These are phyloP conservation scores for Aporophyla nigra DNA, from an alignment of 2,888 invertebrate species.

Conservation along the genomic window DNA sequence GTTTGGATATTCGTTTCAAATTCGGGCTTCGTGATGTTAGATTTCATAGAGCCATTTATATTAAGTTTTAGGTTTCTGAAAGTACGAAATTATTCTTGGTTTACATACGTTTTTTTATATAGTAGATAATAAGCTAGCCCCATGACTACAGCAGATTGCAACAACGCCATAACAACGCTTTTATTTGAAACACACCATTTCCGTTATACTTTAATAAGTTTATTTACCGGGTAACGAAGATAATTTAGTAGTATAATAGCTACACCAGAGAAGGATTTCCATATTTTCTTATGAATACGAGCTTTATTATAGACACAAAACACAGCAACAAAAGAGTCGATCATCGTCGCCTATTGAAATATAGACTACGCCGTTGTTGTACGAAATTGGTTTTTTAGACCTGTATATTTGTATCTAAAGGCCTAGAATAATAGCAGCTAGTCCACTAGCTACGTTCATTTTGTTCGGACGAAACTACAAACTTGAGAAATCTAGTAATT, in stretches of 20 bases:
- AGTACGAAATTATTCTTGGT: not conserved
- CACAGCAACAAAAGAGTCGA: not conserved
- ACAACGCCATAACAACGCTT: not conserved
- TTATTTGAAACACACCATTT: not conserved
- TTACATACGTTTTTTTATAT: not conserved
- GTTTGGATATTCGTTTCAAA: not conserved
- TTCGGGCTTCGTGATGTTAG: not conserved
- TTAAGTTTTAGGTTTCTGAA: not conserved
- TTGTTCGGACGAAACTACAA: too few species aligned
- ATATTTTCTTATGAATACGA: conserved; percentile 6
- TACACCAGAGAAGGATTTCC: not conserved
- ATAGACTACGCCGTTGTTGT: conserved; percentile 6
- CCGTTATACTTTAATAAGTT: not conserved
- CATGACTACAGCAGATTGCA: not conserved
- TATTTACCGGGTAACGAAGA: not conserved
- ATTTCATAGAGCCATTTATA: not conserved
- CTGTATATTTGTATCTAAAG: not conserved
- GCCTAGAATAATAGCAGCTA: not conserved
- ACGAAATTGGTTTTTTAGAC: not conserved
- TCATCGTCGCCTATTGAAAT: conserved; percentile 1
- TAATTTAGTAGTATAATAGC: not conserved
- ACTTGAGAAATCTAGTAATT: too few species aligned
- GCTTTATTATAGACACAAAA: not conserved
- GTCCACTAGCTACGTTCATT: not conserved
- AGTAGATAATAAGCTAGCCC: not conserved